Base-by-base conservation (phyloP, 35 echinoderm and acorn worm genomes). In the Heliocidaris erythrogramma region DNA sequence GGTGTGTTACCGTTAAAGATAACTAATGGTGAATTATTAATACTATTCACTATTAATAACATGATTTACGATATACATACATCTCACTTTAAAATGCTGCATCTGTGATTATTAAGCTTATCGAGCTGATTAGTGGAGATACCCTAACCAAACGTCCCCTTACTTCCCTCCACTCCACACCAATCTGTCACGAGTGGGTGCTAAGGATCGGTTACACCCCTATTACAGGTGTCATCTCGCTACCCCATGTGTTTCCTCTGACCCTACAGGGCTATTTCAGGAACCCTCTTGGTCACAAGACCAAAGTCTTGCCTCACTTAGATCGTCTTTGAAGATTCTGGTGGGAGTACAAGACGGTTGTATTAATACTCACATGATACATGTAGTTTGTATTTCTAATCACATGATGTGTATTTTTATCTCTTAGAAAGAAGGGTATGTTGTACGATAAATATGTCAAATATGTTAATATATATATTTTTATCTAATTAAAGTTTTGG, bases 221-320 rank as follows among this genome's bases (percentile, higher is more conserved):
- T 78, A 78, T 78, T 78, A n/a, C 65, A 78, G 65, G 65, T 78
- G 65, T 78, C 65, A 78, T 78, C 65, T 78, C 65, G 65, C 65
- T 78, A 18, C 65, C 65, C 65, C 65, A 78, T 78, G 65, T 78
- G 65, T 78, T 78, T 78, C 65, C 65, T 78, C 4, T 78, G 65
- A 78, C 65, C 65, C 65, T 7, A 78, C 65, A 56, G 52, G 11
- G 52, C 52, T 56, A 56, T 56, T 13, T 56, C 52, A 78, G 65
- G 65, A 78, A 78, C 65, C 65, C 24, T 78, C 27, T 78, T 78
- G 65, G 17, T 78, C 65, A 78, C 65, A 78, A 78, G 65, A 78
- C 65, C 65, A 78, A 78, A 78, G n/a, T 4, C 65, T 21, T 78
- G 21, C 14, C 21, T 78, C 6, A 78, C 65, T n/a, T 27, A 78